Evolutionary conservation across 2,888 invertebrate genomes (phyloP).

Genomic region (Dione vanillae): DNA sequence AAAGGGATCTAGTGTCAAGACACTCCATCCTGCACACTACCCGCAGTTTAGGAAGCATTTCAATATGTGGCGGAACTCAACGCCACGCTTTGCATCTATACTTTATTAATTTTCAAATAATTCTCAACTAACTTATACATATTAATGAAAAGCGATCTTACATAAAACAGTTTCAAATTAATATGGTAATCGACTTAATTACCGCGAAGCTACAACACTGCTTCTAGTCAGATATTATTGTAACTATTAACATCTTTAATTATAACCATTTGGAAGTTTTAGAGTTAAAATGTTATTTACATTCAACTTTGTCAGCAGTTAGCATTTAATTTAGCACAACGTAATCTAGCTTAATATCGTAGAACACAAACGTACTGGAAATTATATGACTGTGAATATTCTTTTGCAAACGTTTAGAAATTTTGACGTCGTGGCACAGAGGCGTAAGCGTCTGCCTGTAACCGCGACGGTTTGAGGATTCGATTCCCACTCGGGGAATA

Average conservation of each 20-base stretch:
- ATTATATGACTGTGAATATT: no score
- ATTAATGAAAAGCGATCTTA: slow-evolving; percentile 8
- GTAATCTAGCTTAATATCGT: slow-evolving; percentile 19
- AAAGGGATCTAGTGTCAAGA: no score
- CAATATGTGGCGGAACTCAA: no score
- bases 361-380: slow-evolving; percentile 1
- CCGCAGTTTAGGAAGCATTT: no score
- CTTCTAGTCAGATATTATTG: background rate
- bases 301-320: slow-evolving; percentile 27
- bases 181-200: slow-evolving; percentile 5
- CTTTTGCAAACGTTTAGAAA: no score
- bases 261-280: slow-evolving; percentile 11
- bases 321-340: slow-evolving; percentile 29
- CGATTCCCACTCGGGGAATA: no score
- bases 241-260: slow-evolving; percentile 9
- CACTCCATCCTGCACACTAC: no score
- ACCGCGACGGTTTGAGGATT: no score
- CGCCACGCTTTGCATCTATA: no score
- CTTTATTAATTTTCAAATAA: no score
- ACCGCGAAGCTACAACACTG: background rate
- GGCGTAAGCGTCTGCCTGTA: no score
- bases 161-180: slow-evolving; percentile 10
- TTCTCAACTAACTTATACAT: background rate
- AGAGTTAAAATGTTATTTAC: slow-evolving; percentile 23
- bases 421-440: no score